phyloP scores from a whole-genome alignment of 2,888 invertebrate genomes.

The Cataglyphis altisquamis region DNA sequence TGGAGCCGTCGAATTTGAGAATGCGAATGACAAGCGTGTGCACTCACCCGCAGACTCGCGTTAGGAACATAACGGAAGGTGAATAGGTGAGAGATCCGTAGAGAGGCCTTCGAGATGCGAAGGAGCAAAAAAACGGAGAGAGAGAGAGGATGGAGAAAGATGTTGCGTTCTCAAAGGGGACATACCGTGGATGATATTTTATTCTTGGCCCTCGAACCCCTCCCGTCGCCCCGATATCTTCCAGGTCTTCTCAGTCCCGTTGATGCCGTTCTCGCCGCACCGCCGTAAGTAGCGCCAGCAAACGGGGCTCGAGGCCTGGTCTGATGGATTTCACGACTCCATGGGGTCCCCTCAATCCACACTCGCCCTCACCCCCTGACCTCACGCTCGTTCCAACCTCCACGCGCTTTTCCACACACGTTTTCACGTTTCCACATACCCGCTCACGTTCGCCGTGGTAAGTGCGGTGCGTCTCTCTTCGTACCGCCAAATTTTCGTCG shows the following conservation, averaged over 20 bases:
- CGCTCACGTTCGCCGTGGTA: conserved; percentile 61
- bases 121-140: conserved; percentile 58
- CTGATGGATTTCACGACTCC: conserved; percentile 85
- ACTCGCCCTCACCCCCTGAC: conserved; percentile 75
- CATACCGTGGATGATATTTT: conserved; percentile 82
- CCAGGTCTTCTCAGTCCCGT: conserved; percentile 75
- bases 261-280: conserved; percentile 79
- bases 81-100: conserved; percentile 59
- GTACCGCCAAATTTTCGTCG: conserved; percentile 57
- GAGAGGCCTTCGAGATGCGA: conserved; percentile 57
- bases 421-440: conserved; percentile 67
- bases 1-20: conserved; percentile 66
- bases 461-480: conserved; percentile 61
- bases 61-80: conserved; percentile 42
- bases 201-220: conserved; percentile 77
- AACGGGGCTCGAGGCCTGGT: conserved; percentile 80
- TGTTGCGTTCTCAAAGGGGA: conserved; percentile 80
- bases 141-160: conserved; percentile 66
- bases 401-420: conserved; percentile 68
- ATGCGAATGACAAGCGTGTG: conserved; percentile 70
- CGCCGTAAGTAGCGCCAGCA: conserved; percentile 81
- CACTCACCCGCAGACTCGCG: conserved; percentile 65
- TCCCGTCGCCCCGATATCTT: conserved; percentile 62
- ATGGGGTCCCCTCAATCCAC: conserved; percentile 83
- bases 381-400: conserved; percentile 62